Evolutionary conservation across 2,888 invertebrate genomes (phyloP).

Genomic region (Teleiodes luculella): DNA sequence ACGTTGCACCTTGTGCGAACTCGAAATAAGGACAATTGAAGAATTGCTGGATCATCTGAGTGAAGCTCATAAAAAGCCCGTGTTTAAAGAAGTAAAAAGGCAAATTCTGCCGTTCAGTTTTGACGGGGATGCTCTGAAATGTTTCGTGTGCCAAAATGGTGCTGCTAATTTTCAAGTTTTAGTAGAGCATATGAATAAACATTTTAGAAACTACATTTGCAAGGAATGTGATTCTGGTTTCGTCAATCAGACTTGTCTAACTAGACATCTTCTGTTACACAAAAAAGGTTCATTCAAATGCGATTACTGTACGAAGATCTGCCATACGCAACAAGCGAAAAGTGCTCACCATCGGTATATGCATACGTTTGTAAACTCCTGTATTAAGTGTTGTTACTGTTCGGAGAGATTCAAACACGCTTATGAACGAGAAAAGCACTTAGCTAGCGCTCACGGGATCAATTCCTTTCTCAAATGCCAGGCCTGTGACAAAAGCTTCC

Average conservation of each 20-base stretch:
- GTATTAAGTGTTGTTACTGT: conserved; percentile 32
- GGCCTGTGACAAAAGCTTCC: conserved; percentile 47
- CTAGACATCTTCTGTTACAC: conserved; percentile 33
- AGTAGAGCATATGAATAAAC: conserved; percentile 39
- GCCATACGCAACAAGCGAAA: conserved; percentile 26
- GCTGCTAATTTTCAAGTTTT: conserved; percentile 36
- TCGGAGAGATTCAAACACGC: conserved; percentile 28
- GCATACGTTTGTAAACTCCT: conserved; percentile 27
- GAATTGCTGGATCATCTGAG: conserved; percentile 28
- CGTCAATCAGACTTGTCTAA: conserved; percentile 32
- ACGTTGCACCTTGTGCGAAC: conserved; percentile 29
- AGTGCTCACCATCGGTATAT: conserved; percentile 34
- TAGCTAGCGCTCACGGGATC: conserved; percentile 27
- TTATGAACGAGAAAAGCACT: conserved; percentile 27
- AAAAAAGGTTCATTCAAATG: conserved; percentile 30
- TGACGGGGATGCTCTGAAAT: conserved; percentile 29
- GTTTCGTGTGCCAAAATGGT: conserved; percentile 33
- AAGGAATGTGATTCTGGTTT: conserved; percentile 37
- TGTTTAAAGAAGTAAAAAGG: conserved; percentile 32
- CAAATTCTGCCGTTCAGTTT: conserved; percentile 39
- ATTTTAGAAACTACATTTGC: conserved; percentile 39
- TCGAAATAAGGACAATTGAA: conserved; percentile 23
- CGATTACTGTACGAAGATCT: conserved; percentile 31
- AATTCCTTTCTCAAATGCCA: conserved; percentile 38
- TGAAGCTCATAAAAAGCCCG: conserved; percentile 24